Evolutionary conservation across 1,140 invertebrate species (phyloP).

Genomic region (Zaprionus kolodkinae): DNA sequence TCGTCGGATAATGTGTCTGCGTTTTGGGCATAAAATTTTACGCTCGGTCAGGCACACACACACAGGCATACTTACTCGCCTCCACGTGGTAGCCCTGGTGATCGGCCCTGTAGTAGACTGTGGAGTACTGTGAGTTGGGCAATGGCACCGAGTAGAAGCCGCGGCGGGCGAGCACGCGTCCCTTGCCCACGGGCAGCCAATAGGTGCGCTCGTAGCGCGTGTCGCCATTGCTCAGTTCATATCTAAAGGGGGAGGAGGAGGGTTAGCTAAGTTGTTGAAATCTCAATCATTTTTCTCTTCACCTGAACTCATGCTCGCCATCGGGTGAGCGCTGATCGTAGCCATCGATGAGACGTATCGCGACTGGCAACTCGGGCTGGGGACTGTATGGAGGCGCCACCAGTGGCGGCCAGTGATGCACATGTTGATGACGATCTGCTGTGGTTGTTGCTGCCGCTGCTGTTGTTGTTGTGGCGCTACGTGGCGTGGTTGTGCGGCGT

Average conservation of each 20-base stretch:
- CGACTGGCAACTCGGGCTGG: neutral
- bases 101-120: slow-evolving; percentile 73
- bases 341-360: slow-evolving; percentile 49
- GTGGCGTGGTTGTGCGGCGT: slow-evolving; percentile 18
- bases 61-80: slow-evolving; percentile 53
- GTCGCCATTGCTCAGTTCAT: slow-evolving; percentile 70
- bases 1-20: slow-evolving; percentile 68
- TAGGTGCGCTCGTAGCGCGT: slow-evolving; percentile 77
- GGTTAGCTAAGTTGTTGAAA: no score
- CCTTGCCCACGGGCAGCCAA: slow-evolving; percentile 68
- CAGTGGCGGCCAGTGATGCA: slow-evolving; percentile 60
- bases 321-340: slow-evolving; percentile 57
- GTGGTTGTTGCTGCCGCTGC: slow-evolving; percentile 12
- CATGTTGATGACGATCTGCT: slow-evolving; percentile 40
- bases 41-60: slow-evolving; percentile 22
- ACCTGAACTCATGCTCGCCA: slow-evolving; percentile 76
- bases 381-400: slow-evolving; percentile 30
- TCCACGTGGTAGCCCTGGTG: slow-evolving; percentile 74
- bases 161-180: slow-evolving; percentile 59
- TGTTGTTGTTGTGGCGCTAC: slow-evolving; percentile 29
- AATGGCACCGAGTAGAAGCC: slow-evolving; percentile 74
- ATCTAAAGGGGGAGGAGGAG: slow-evolving; percentile 38
- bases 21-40: slow-evolving; percentile 57
- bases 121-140: slow-evolving; percentile 57
- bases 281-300: neutral